Percentiles rank a stretch among this genome's conserved stretches.
phyloP scores from a whole-genome alignment of 2,888 invertebrate species.

The Drosophila lutescens region DNA sequence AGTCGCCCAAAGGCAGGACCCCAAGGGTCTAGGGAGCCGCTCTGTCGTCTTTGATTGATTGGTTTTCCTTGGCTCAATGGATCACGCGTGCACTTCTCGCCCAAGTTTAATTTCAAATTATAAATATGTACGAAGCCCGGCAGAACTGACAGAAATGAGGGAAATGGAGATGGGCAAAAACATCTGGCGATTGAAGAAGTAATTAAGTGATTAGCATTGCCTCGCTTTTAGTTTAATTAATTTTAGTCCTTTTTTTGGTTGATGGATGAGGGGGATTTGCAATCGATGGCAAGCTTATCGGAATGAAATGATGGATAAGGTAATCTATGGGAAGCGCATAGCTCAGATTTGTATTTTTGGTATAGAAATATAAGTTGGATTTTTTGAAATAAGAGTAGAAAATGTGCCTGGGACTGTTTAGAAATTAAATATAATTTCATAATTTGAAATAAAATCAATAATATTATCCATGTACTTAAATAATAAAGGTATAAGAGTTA shows the following conservation, averaged over 20 bases:
- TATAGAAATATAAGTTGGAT: not conserved
- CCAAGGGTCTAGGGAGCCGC: constrained; percentile 38
- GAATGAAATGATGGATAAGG: constrained; percentile 32
- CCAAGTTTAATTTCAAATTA: constrained; percentile 76
- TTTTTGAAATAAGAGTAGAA: not conserved
- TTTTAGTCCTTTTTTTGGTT: constrained; percentile 38
- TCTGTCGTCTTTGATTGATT: constrained; percentile 69
- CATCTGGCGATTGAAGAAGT: constrained; percentile 62
- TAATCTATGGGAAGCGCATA: constrained; percentile 10
- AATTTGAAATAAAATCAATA: no score
- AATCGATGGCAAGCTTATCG: constrained; percentile 32
- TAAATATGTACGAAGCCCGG: constrained; percentile 54
- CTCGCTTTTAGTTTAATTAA: constrained; percentile 69
- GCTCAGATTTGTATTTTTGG: not conserved
- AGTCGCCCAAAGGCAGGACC: constrained; percentile 16
- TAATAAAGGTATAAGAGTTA: no score
- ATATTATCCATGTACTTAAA: no score
- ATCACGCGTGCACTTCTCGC: constrained; percentile 62
- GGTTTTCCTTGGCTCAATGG: constrained; percentile 67
- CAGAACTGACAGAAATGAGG: constrained; percentile 9
- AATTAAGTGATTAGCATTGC: constrained; percentile 58
- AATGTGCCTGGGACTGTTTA: no score
- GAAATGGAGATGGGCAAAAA: constrained; percentile 31
- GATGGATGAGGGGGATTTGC: constrained; percentile 36
- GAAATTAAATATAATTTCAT: no score